phyloP scores from a whole-genome alignment of 2,797 vertebrate genomes.

The Bovichtus variegatus region DNA sequence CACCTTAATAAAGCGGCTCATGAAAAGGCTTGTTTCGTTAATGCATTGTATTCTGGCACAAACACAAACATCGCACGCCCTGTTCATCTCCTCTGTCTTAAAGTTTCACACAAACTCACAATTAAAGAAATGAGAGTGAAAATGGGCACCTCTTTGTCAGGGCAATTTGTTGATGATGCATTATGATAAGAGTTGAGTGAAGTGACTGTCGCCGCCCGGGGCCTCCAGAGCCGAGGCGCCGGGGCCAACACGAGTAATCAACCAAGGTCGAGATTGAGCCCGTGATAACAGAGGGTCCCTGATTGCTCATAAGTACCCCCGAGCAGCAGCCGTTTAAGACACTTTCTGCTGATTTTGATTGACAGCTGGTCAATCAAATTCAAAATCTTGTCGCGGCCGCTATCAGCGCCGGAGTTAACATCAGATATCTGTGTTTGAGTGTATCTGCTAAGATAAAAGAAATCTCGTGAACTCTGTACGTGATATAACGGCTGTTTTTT shows the following conservation, averaged over 20 bases:
- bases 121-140: constrained; percentile 34
- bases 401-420: constrained; percentile 39
- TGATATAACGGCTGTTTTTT: constrained; percentile 1
- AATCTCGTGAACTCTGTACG: background rate
- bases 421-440: constrained; percentile 37
- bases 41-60: constrained; percentile 2
- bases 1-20: constrained; percentile 2
- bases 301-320: constrained; percentile 77
- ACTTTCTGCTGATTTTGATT: constrained; percentile 74
- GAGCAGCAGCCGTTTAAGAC: constrained; percentile 58
- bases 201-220: constrained; percentile 57
- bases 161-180: constrained; percentile 79
- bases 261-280: constrained; percentile 70
- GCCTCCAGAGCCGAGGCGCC: constrained; percentile 35
- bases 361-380: constrained; percentile 71
- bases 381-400: constrained; percentile 32
- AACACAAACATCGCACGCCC: background rate
- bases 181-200: constrained; percentile 78
- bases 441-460: constrained; percentile 10
- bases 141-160: constrained; percentile 69
- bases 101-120: background rate
- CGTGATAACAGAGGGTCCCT: constrained; percentile 71
- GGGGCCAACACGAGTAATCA: constrained; percentile 75
- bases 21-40: background rate
- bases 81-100: background rate